phyloP scores from a whole-genome alignment of 2,113 vertebrate species.

The Isichthys henryi region DNA sequence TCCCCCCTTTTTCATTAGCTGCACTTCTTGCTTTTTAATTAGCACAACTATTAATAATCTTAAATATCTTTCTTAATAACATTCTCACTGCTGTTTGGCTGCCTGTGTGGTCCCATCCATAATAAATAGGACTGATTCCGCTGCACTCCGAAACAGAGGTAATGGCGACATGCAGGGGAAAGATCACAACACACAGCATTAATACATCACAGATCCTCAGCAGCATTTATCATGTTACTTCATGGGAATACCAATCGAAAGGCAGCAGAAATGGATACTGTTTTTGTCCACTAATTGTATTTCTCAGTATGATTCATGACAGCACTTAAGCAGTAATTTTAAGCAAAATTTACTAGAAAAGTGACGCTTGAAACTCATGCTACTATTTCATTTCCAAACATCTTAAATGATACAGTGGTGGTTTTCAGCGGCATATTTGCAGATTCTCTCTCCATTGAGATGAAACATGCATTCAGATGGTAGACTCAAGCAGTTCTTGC shows the following conservation, averaged over 20 bases:
- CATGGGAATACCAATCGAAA: neutral
- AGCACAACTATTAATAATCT: neutral
- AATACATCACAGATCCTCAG: neutral
- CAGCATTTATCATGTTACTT: neutral
- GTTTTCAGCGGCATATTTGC: neutral
- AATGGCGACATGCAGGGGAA: neutral
- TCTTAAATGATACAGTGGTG: neutral
- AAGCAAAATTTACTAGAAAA: neutral
- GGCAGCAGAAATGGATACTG: neutral
- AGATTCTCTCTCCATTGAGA: neutral
- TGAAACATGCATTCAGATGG: neutral
- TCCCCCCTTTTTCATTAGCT: neutral
- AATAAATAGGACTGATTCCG: neutral
- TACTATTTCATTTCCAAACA: neutral
- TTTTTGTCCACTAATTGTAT: neutral
- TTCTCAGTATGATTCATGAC: neutral
- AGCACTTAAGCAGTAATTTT: neutral
- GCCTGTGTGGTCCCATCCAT: neutral
- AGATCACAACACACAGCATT: neutral
- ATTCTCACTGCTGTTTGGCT: neutral
- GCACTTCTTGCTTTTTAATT: neutral
- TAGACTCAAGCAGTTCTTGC: neutral
- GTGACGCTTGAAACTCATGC: neutral
- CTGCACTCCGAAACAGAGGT: neutral
- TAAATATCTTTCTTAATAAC: neutral